A percentile compares a stretch with the other conserved stretches of the same genome.
phyloP scores from a whole-genome alignment of 1,140 invertebrate species.

The Drosophila ambigua region DNA sequence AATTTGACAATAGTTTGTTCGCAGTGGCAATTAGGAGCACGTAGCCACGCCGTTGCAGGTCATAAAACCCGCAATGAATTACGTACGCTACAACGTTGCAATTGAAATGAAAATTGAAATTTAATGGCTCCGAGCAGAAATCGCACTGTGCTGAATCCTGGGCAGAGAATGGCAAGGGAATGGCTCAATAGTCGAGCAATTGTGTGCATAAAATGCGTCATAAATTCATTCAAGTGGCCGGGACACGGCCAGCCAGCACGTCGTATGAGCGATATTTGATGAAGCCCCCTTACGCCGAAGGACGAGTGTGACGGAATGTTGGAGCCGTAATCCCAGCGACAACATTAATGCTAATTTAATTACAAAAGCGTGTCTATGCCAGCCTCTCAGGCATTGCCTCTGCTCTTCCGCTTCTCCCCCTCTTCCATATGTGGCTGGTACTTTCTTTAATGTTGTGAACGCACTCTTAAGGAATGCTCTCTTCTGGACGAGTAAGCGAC shows the following conservation, averaged over 20 bases:
- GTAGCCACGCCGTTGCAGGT: conserved; percentile 41
- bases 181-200: conserved; percentile 30
- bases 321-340: conserved; percentile 51
- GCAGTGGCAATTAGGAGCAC: conserved; percentile 57
- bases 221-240: conserved; percentile 56
- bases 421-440: no score
- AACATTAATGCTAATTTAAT: conserved; percentile 72
- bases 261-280: conserved; percentile 69
- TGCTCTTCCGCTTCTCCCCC: neutral
- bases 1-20: conserved; percentile 54
- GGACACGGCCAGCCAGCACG: conserved; percentile 32
- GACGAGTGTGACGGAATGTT: conserved; percentile 15
- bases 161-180: conserved; percentile 3
- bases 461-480: no score
- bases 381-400: conserved; percentile 28
- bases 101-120: conserved; percentile 57
- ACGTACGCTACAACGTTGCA: conserved; percentile 41
- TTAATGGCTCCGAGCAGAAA: conserved; percentile 19
- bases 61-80: conserved; percentile 57
- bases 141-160: conserved; percentile 4
- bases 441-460: neutral
- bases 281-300: conserved; percentile 36
- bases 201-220: conserved; percentile 52
- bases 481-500: no score
- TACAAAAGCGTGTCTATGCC: conserved; percentile 60